Conservation (phyloP, 23 tunicate species). For the Clavelina lepadiformis region DNA sequence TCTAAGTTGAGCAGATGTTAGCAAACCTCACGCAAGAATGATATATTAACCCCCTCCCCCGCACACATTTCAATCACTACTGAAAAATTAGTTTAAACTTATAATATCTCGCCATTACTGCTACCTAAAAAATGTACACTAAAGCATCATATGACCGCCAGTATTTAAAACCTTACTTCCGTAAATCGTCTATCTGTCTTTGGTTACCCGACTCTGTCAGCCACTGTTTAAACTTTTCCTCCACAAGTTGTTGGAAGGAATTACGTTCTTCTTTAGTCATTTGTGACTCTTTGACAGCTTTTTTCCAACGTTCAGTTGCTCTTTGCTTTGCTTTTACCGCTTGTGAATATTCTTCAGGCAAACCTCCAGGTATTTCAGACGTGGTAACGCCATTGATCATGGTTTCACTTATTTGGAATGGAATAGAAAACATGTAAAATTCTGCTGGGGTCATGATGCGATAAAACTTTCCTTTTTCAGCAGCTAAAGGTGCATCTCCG, state of each 20-base stretch:
- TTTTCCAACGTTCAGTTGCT: conserved; percentile 57
- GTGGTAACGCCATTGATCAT: conserved; percentile 14
- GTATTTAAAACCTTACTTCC: conserved; percentile 3
- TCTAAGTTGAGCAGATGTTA: no score
- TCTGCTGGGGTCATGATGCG: conserved; percentile 46
- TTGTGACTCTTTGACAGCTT: conserved; percentile 57
- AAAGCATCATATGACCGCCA: background rate
- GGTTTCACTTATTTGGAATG: conserved; percentile 28
- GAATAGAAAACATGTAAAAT: conserved; percentile 64
- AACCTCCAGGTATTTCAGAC: conserved; percentile 61
- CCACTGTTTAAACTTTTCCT: conserved; percentile 74
- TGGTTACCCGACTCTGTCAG: conserved; percentile 57
- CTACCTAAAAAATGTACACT: no score
- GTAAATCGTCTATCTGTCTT: conserved; percentile 64
- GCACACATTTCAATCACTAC: no score
- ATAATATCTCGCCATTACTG: no score
- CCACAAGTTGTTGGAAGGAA: conserved; percentile 58
- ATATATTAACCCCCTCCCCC: no score
- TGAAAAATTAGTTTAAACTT: no score
- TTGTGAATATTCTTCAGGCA: conserved; percentile 61
- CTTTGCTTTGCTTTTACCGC: conserved; percentile 66
- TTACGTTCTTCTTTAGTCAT: conserved; percentile 67
- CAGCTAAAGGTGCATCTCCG: background rate
- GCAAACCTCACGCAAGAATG: no score
- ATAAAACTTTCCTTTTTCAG: conserved; percentile 13